phyloP scores from a whole-genome alignment of 2,113 vertebrate species.

The Sterna hirundo region DNA sequence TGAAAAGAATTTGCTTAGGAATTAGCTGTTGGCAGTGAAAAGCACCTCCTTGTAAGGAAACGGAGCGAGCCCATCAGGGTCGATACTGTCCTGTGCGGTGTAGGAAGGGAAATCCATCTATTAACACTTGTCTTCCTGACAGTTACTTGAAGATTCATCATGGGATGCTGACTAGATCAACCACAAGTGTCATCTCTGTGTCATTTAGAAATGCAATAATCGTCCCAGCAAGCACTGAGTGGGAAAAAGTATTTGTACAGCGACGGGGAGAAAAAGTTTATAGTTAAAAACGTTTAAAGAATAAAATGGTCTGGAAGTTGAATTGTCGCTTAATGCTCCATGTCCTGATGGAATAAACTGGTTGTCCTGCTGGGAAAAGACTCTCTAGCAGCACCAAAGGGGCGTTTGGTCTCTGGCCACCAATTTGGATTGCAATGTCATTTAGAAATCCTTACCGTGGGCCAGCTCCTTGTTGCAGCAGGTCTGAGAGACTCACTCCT shows the following conservation, averaged over 20 bases:
- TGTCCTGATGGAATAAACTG: neutral
- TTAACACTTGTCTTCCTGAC: neutral
- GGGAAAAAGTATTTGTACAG: neutral
- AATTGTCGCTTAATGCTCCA: fast-evolving
- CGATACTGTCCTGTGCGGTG: neutral
- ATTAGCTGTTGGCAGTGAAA: slow-evolving; percentile 75
- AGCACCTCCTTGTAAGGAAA: neutral
- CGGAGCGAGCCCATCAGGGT: neutral
- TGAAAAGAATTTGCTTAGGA: slow-evolving; percentile 78
- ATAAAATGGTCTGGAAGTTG: neutral
- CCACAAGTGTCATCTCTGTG: neutral
- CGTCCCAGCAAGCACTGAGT: neutral
- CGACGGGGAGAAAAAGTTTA: too few relatives aligned
- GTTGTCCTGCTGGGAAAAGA: neutral
- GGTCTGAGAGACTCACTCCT: neutral
- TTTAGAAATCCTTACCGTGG: neutral
- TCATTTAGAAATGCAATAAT: neutral
- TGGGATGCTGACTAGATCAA: neutral
- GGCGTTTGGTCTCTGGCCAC: neutral
- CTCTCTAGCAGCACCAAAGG: neutral
- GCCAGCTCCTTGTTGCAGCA: neutral
- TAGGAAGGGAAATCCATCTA: neutral
- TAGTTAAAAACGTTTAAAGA: neutral
- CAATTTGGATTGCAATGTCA: neutral
- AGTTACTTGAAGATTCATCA: neutral